These are phyloP conservation scores for Notolabrus celidotus DNA, from an alignment of 2,797 vertebrate genomes.

Conservation along the genomic window DNA sequence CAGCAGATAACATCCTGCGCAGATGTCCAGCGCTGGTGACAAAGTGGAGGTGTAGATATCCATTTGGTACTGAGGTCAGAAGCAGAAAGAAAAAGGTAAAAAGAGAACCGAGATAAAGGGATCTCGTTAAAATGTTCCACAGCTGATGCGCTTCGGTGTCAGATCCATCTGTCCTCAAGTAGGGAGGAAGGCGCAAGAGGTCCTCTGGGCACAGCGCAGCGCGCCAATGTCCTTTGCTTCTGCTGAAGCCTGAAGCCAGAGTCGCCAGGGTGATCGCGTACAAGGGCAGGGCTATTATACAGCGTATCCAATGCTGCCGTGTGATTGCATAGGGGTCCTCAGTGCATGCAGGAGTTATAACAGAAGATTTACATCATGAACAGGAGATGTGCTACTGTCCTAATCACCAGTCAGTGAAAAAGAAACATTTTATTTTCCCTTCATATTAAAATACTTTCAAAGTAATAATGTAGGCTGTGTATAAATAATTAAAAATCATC, in stretches of 20 bases:
- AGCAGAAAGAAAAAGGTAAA: too few species aligned
- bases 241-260: background rate
- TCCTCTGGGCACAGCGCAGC: conserved; percentile 13
- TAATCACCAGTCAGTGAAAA: background rate
- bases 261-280: conserved; percentile 22
- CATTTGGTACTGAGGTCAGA: conserved; percentile 59
- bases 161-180: conserved; percentile 48
- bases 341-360: background rate
- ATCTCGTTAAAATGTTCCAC: background rate
- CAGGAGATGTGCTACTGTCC: too few species aligned
- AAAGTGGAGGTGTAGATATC: conserved; percentile 80
- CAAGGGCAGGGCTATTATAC: conserved; percentile 15
- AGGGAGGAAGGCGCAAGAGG: conserved; percentile 5
- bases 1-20: conserved; percentile 77
- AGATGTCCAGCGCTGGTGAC: conserved; percentile 79
- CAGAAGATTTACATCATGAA: background rate
- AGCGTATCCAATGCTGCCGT: background rate
- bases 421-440: too few species aligned
- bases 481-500: too few species aligned
- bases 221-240: conserved; percentile 5
- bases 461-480: too few species aligned
- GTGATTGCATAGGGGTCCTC: background rate
- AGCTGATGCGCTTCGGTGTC: conserved; percentile 22
- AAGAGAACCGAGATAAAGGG: background rate
- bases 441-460: too few species aligned